Percentiles rank a stretch among this genome's conserved stretches.
Conservation (phyloP, 2,888 invertebrate genomes). For the Caenorhabditis imperialis region DNA sequence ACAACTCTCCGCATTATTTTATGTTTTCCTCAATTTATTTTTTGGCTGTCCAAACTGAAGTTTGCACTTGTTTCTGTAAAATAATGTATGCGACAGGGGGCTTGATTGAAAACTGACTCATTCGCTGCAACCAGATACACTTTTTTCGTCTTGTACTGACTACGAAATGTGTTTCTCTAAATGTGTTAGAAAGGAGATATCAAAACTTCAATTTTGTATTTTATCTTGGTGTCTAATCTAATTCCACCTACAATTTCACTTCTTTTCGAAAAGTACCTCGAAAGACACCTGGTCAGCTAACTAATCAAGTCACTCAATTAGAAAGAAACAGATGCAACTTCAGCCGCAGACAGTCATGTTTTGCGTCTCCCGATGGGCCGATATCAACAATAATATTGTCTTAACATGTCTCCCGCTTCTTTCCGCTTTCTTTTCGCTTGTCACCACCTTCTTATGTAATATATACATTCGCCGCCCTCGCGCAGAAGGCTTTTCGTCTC, state of each 20-base stretch:
- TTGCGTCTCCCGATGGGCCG: conserved; percentile 21
- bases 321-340: too few species aligned
- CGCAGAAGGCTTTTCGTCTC: conserved; percentile 34
- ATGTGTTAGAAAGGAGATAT: too few species aligned
- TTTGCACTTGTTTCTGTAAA: not conserved
- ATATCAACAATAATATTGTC: conserved; percentile 53
- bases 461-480: conserved; percentile 37
- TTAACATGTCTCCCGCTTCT: conserved; percentile 39
- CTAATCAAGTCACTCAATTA: too few species aligned
- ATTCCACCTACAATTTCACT: too few species aligned
- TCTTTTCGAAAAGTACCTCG: too few species aligned
- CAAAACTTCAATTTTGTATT: too few species aligned
- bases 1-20: conserved; percentile 2
- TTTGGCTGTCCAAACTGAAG: conserved; percentile 1
- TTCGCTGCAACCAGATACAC: conserved; percentile 3
- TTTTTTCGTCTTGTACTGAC: too few species aligned
- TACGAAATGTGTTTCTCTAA: too few species aligned
- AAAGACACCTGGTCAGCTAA: too few species aligned
- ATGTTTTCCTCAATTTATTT: not conserved
- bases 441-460: conserved; percentile 51
- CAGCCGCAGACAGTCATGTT: conserved; percentile 22
- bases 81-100: not conserved
- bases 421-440: conserved; percentile 33
- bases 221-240: too few species aligned
- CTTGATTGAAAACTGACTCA: conserved; percentile 20